phyloP scores from a whole-genome alignment of 2,797 vertebrate genomes.

The Crypturellus tataupa region DNA sequence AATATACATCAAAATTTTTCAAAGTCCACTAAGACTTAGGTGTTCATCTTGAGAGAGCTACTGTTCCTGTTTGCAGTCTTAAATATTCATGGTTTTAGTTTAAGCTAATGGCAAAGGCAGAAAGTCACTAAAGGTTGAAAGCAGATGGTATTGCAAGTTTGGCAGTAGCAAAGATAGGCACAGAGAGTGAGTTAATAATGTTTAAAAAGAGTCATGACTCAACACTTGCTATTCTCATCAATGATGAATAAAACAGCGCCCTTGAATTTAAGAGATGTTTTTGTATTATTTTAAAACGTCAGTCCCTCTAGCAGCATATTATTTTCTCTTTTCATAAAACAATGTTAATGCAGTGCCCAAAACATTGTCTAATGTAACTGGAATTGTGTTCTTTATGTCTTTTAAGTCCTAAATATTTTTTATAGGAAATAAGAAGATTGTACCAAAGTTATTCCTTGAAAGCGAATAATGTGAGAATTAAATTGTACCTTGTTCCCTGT shows the following conservation, averaged over 20 bases:
- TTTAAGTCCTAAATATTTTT: background rate
- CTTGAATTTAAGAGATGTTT: slow-evolving; percentile 5
- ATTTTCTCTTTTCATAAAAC: background rate
- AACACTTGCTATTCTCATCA: slow-evolving; percentile 47
- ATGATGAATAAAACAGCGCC: slow-evolving; percentile 40
- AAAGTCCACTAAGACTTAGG: background rate
- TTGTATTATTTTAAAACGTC: slow-evolving; percentile 20
- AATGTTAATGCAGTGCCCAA: background rate
- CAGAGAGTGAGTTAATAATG: slow-evolving; percentile 39
- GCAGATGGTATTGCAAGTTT: slow-evolving; percentile 44
- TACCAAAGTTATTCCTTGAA: background rate
- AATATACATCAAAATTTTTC: background rate
- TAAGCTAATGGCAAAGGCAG: background rate
- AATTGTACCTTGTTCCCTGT: background rate
- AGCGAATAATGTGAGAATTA: background rate
- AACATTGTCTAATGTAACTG: background rate
- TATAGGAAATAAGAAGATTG: background rate
- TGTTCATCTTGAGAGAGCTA: background rate
- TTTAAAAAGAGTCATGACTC: slow-evolving; percentile 50
- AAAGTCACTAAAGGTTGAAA: slow-evolving; percentile 11
- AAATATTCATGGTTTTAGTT: slow-evolving; percentile 42
- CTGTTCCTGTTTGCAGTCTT: background rate
- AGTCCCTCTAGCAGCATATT: background rate
- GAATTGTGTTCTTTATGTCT: background rate
- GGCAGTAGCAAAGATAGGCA: background rate